These are phyloP conservation scores for Drosophila kanapiae DNA, from an alignment of 1,140 invertebrate species.

Conservation along the genomic window DNA sequence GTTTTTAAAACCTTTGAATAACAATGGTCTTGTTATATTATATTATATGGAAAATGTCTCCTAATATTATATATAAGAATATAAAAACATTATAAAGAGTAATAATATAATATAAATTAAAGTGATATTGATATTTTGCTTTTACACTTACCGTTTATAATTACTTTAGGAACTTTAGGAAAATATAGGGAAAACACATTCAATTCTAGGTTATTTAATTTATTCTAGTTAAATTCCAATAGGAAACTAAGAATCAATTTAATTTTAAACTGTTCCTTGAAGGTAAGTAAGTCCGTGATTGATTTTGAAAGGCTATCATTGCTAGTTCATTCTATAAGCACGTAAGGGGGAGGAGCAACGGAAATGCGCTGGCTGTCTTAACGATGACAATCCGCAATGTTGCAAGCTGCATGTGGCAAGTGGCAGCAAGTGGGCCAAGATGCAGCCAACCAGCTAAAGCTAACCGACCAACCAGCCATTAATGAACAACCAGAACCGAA, in stretches of 20 bases:
- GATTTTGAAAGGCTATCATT: not conserved
- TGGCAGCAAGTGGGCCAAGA: constrained; percentile 39
- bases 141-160: no score
- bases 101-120: no score
- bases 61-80: no score
- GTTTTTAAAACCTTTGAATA: no score
- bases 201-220: not conserved
- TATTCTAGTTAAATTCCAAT: not conserved
- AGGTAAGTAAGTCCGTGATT: not conserved
- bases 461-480: constrained; percentile 66
- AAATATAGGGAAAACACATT: no score
- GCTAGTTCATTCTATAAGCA: not conserved
- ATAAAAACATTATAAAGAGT: no score
- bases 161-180: no score
- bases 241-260: not conserved
- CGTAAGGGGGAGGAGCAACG: constrained; percentile 47
- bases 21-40: no score
- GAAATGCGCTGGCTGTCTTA: constrained; percentile 17
- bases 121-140: no score
- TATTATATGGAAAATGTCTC: no score
- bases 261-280: not conserved
- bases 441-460: constrained; percentile 55
- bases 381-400: constrained; percentile 39
- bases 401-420: constrained; percentile 32
- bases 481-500: constrained; percentile 55